A percentile compares a stretch with the other conserved stretches of the same genome.
phyloP scores from a whole-genome alignment of 2,797 vertebrate species.

The Coreius guichenoti region DNA sequence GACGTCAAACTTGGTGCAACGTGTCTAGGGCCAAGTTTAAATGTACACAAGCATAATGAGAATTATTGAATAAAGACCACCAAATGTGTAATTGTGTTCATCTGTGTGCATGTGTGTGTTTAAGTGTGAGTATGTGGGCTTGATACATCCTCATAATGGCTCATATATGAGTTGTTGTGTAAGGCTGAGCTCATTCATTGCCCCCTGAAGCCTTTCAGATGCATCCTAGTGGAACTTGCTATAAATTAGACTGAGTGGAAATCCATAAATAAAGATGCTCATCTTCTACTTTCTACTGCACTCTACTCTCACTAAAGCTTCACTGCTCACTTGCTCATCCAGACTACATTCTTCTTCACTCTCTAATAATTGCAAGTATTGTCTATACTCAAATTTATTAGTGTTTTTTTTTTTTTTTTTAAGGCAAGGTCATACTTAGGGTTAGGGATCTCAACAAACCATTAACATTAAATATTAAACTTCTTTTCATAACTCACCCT shows the following conservation, averaged over 20 bases:
- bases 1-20: not conserved
- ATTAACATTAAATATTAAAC: not conserved
- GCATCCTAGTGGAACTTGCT: conserved; percentile 28
- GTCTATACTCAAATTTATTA: not conserved
- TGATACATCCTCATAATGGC: conserved; percentile 28
- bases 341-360: conserved; percentile 1
- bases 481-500: not conserved
- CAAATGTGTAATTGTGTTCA: not conserved
- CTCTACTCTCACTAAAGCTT: not conserved
- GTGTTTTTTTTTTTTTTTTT: not conserved
- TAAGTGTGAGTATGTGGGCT: not conserved
- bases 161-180: conserved; percentile 14
- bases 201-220: conserved; percentile 27
- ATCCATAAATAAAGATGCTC: conserved; percentile 40
- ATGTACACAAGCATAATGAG: not conserved
- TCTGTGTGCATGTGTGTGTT: not conserved
- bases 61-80: not conserved
- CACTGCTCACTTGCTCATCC: not conserved
- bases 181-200: conserved; percentile 22
- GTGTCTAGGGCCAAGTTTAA: not conserved
- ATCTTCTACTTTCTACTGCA: conserved; percentile 22
- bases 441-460: not conserved
- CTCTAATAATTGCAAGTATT: conserved; percentile 17
- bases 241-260: conserved; percentile 39
- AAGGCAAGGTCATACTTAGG: not conserved